Conservation (phyloP, 2,797 vertebrate genomes). For the Perodicticus potto region DNA sequence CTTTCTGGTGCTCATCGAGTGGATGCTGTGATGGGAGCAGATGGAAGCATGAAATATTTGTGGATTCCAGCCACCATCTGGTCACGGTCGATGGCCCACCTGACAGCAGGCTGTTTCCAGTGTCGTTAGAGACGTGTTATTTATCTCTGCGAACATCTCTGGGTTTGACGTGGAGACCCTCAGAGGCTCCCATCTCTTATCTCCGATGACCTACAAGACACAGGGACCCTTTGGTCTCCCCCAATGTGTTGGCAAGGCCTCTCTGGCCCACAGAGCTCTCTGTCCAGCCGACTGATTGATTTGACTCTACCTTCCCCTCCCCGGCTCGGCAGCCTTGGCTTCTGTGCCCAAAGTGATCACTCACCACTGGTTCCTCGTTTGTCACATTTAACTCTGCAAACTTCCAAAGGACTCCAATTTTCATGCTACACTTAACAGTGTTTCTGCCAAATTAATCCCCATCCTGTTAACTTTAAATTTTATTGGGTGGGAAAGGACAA, state of each 20-base stretch:
- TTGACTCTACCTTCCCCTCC: slow-evolving; percentile 60
- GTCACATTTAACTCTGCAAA: slow-evolving; percentile 69
- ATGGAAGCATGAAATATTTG: slow-evolving; percentile 76
- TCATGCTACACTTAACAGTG: slow-evolving; percentile 60
- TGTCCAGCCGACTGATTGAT: slow-evolving; percentile 73
- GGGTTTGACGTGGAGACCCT: slow-evolving; percentile 78
- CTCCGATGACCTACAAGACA: slow-evolving; percentile 69
- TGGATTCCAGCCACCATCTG: slow-evolving; percentile 82
- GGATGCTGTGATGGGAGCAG: slow-evolving; percentile 69
- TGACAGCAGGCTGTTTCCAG: slow-evolving; percentile 75
- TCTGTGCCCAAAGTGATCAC: slow-evolving; percentile 61
- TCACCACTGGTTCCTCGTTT: slow-evolving; percentile 60
- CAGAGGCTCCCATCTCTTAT: slow-evolving; percentile 47
- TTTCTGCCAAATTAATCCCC: slow-evolving; percentile 69
- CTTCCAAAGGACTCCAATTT: slow-evolving; percentile 56
- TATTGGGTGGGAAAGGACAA: background rate
- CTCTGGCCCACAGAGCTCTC: background rate
- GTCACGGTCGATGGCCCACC: slow-evolving; percentile 80
- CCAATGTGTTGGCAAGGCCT: background rate
- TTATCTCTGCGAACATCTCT: slow-evolving; percentile 72
- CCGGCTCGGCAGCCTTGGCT: slow-evolving; percentile 69
- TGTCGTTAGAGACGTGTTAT: slow-evolving; percentile 73
- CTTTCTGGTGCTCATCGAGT: background rate
- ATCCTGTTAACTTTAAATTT: slow-evolving; percentile 20
- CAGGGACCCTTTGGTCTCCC: slow-evolving; percentile 70